Percentiles rank a stretch among this genome's conserved stretches.
These are phyloP conservation scores for Leptatherina wallacei DNA, from an alignment of 2,797 vertebrate genomes.

Conservation along the genomic window DNA sequence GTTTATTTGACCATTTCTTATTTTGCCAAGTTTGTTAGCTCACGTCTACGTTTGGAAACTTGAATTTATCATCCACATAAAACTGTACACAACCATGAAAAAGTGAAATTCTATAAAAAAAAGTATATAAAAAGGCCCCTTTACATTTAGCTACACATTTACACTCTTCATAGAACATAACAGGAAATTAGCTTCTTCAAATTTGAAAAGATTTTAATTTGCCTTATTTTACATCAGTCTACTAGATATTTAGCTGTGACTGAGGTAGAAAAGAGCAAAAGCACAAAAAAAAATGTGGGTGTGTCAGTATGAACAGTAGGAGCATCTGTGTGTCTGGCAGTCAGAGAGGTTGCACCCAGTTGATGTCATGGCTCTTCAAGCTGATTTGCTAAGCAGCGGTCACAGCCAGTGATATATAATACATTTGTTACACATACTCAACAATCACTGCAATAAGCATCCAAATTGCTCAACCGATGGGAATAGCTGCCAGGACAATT, in stretches of 20 bases:
- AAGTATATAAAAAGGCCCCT: not conserved
- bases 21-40: no score
- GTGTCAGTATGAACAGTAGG: constrained; percentile 72
- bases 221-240: not conserved
- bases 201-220: not conserved
- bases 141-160: not conserved
- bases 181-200: not conserved
- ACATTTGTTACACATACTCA: constrained; percentile 58
- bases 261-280: constrained; percentile 27
- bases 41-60: no score
- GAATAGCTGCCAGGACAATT: constrained; percentile 25
- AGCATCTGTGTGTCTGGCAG: constrained; percentile 72
- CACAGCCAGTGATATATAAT: constrained; percentile 45
- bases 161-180: no score
- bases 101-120: no score
- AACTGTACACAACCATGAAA: not conserved
- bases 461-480: constrained; percentile 22
- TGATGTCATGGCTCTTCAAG: constrained; percentile 71
- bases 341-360: constrained; percentile 71
- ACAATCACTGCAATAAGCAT: constrained; percentile 29
- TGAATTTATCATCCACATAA: not conserved
- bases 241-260: constrained; percentile 11
- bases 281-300: constrained; percentile 45
- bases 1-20: no score
- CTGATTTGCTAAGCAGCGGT: constrained; percentile 49